A percentile compares a stretch with the other conserved stretches of the same genome.
Conservation (phyloP, 2,888 invertebrate species). For the Rhorus exstirpatorius region DNA sequence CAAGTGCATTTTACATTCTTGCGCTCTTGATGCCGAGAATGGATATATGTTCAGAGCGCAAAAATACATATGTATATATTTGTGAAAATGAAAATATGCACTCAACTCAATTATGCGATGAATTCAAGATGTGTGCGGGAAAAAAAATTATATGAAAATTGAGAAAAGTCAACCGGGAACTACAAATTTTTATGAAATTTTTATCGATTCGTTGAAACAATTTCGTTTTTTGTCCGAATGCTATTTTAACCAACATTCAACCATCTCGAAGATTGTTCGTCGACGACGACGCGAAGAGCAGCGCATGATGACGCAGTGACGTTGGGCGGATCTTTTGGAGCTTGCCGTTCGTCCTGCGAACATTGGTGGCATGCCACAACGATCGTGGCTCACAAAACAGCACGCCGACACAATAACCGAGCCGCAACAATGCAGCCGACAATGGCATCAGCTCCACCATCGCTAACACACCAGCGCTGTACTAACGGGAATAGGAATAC, state of each 20-base stretch:
- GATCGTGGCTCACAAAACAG: slow-evolving; percentile 83
- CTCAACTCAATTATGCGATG: too few species aligned
- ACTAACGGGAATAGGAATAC: slow-evolving; percentile 23
- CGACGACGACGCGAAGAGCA: too few species aligned
- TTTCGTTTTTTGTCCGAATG: background rate
- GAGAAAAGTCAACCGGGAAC: too few species aligned
- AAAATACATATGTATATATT: too few species aligned
- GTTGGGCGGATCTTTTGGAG: background rate
- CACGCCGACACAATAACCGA: slow-evolving; percentile 82
- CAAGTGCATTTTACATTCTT: slow-evolving; percentile 38
- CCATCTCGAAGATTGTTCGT: background rate
- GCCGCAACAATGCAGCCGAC: slow-evolving; percentile 78
- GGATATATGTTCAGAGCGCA: background rate
- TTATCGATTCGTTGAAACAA: too few species aligned
- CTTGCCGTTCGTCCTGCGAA: slow-evolving; percentile 2
- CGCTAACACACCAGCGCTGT: slow-evolving; percentile 23
- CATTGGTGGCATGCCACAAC: slow-evolving; percentile 60
- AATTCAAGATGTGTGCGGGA: too few species aligned
- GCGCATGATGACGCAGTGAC: background rate
- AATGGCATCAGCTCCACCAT: slow-evolving; percentile 54
- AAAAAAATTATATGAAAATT: too few species aligned
- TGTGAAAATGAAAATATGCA: too few species aligned
- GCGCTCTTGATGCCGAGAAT: slow-evolving; percentile 41
- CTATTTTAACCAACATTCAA: too few species aligned
- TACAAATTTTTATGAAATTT: too few species aligned